Evolutionary conservation across 2,888 invertebrate genomes (phyloP), one percentile per base, ranked within the genome.

Genomic region (Epicampocera succincta): DNA sequence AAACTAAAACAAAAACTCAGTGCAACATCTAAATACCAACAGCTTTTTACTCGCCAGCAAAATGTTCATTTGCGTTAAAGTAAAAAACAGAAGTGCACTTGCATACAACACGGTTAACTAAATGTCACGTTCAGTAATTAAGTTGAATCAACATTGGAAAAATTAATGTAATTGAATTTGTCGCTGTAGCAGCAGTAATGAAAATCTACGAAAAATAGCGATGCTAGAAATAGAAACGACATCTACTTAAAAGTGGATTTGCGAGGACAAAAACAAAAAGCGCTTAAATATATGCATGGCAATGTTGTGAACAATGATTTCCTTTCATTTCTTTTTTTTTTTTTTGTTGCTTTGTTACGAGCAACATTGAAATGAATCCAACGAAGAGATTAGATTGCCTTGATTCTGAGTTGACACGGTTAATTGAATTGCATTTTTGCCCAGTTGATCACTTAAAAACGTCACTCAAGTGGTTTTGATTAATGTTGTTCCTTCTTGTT

Each of bases 61-160:
- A 44, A 68, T 76, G 15, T 68, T 52, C 52, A 68, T 75, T 52
- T 75, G 60, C 42, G 2, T 52, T 40, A 60, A 52, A 60, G 19
- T 13, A 8, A 52, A n/a, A 8, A 40, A 56, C n/a, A 48, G 46
- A 61, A 50, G 15, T 58, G 38, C 3, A 9, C 15, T 17, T 46
- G 46, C 19, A 11, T 15, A 50, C 9, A 61, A 44, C 2, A 29
- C n/a, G 33, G 33, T 21, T 61, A 66, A 76, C 77, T 78, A 71
- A 78, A 82, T 82, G 78, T 82, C 81, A 82, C 81, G 81, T 82
- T 78, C 54, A 52, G 58, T 71, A 74, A 82, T 82, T 82, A 65
- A 77, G 77, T 78, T 78, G 78, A 74, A 74, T 82, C 77, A 82
- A 82, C 74, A 78, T 78, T 78, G 81, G 65, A 73, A 77, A 77